Conservation (phyloP, 30 jellyfish, hydroid and myxozoan species). For the Pelagia noctiluca region DNA sequence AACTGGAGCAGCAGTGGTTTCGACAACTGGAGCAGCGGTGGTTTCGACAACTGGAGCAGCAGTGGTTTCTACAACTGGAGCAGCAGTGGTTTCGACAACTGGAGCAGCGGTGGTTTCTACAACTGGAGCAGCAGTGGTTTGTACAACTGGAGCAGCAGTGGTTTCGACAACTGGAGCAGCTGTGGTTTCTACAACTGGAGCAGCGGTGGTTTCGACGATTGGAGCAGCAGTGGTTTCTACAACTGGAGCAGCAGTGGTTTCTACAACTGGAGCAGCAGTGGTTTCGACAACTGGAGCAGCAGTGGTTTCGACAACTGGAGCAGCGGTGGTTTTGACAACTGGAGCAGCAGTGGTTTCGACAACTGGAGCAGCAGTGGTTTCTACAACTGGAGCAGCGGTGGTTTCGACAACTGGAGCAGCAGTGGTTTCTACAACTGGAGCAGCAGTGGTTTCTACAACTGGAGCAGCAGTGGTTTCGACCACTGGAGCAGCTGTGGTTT, state of each 20-base stretch:
- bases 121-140: conserved; percentile 60
- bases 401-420: conserved; percentile 48
- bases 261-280: conserved; percentile 54
- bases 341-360: conserved; percentile 39
- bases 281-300: conserved; percentile 53
- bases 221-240: conserved; percentile 54
- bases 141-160: conserved; percentile 48
- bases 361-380: conserved; percentile 34
- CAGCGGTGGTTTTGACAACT: conserved; percentile 39
- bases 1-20: conserved; percentile 40
- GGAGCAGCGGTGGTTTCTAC: conserved; percentile 47
- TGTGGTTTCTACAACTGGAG: conserved; percentile 26
- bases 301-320: conserved; percentile 30
- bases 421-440: conserved; percentile 45
- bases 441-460: conserved; percentile 29
- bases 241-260: conserved; percentile 49
- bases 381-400: conserved; percentile 46
- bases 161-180: conserved; percentile 43
- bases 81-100: conserved; percentile 32
- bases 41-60: conserved; percentile 39
- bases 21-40: conserved; percentile 55
- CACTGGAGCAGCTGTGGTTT: conserved; percentile 41
- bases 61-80: conserved; percentile 46
- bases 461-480: conserved; percentile 45
- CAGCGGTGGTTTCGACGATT: conserved; percentile 24